Evolutionary conservation across 2,113 vertebrate genomes (phyloP).

Genomic region (Solea solea): DNA sequence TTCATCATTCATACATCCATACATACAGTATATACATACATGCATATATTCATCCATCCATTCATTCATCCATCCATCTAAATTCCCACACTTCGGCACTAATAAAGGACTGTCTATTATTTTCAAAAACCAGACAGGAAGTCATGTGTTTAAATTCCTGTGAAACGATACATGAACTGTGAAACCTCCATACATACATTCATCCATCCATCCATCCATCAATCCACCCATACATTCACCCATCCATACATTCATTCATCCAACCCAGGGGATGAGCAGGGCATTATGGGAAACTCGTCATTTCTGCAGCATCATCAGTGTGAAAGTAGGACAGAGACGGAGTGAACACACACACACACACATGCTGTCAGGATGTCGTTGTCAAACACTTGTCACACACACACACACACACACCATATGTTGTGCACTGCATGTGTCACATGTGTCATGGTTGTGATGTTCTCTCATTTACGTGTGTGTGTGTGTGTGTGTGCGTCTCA

Average conservation of each 20-base stretch:
- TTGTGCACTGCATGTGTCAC: background rate
- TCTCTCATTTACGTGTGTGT: background rate
- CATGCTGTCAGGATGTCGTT: constrained; percentile 11
- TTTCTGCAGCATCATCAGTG: constrained; percentile 73
- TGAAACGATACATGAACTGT: background rate
- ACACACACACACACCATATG: constrained; percentile 31
- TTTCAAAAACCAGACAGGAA: constrained; percentile 26
- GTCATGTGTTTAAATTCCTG: background rate
- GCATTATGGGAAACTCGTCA: constrained; percentile 71
- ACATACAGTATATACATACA: too few species aligned
- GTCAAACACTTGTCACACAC: constrained; percentile 21
- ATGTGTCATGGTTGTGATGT: background rate
- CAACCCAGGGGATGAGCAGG: constrained; percentile 29
- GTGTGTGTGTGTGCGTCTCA: background rate
- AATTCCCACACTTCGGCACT: too few species aligned
- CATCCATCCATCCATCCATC: constrained; percentile 1
- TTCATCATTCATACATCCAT: background rate
- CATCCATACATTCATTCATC: constrained; percentile 14
- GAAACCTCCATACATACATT: background rate
- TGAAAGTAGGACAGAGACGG: constrained; percentile 72
- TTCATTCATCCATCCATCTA: too few species aligned
- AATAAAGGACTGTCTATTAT: constrained; percentile 16
- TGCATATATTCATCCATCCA: too few species aligned
- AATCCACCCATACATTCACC: constrained; percentile 6
- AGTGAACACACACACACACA: constrained; percentile 27